These are phyloP conservation scores for Nematolebias whitei DNA, from an alignment of 2,113 vertebrate genomes.

Conservation along the genomic window DNA sequence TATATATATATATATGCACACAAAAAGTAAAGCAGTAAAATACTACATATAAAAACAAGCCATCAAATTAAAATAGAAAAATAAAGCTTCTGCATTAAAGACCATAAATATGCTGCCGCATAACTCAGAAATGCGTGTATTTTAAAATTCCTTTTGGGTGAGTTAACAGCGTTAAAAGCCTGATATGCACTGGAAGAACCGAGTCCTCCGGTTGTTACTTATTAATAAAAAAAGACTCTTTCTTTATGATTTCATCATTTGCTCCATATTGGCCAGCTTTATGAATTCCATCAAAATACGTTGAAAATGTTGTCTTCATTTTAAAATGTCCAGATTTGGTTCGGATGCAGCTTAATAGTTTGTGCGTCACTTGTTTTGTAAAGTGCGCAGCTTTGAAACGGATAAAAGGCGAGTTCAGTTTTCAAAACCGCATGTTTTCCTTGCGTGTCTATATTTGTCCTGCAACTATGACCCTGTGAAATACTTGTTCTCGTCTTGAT, in stretches of 20 bases:
- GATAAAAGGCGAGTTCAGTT: too few species aligned
- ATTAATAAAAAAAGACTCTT: background rate
- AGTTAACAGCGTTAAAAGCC: background rate
- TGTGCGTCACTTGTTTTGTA: background rate
- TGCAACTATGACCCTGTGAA: slow-evolving; percentile 17
- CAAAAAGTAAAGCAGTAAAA: too few species aligned
- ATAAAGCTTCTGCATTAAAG: too few species aligned
- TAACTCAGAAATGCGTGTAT: background rate
- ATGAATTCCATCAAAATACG: background rate
- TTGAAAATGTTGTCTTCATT: background rate
- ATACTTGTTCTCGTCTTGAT: slow-evolving; percentile 23
- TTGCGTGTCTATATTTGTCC: slow-evolving; percentile 3
- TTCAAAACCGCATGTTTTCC: background rate
- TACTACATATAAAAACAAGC: background rate
- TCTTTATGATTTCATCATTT: background rate
- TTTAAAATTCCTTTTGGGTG: background rate
- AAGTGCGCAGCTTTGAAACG: background rate
- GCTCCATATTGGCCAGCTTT: background rate
- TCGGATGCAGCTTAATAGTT: slow-evolving; percentile 10
- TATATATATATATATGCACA: background rate
- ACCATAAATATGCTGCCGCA: background rate
- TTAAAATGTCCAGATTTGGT: slow-evolving; percentile 11
- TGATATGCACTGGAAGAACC: background rate
- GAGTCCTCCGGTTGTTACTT: background rate
- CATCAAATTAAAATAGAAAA: background rate